phyloP scores from a whole-genome alignment of 2,797 vertebrate genomes.

The Rhinella marina region DNA sequence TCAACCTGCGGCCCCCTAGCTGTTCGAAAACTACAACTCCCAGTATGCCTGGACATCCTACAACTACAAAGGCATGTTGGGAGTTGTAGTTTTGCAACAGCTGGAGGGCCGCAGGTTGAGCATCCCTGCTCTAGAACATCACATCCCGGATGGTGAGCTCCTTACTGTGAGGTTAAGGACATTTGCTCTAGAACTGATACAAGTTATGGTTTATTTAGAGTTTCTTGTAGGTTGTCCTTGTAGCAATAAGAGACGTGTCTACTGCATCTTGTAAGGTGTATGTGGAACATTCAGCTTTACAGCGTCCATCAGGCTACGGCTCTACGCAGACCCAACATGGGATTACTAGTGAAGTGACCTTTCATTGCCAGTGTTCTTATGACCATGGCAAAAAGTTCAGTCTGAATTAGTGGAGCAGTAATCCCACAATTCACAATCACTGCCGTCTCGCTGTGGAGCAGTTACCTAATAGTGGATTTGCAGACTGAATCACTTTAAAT shows the following conservation, averaged over 20 bases:
- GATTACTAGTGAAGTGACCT: too few relatives aligned
- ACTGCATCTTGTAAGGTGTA: background rate
- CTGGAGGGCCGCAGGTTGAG: too few relatives aligned
- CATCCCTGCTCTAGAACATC: too few relatives aligned
- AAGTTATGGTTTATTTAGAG: background rate
- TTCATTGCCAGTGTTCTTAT: background rate
- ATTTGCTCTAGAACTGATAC: background rate
- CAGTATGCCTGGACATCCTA: too few relatives aligned
- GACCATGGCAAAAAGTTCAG: background rate
- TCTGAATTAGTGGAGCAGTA: background rate
- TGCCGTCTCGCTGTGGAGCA: background rate
- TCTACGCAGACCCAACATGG: too few relatives aligned
- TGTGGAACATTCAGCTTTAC: too few relatives aligned
- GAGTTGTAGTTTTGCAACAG: too few relatives aligned
- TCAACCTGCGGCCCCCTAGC: too few relatives aligned
- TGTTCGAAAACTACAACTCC: too few relatives aligned
- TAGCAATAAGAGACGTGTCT: too few relatives aligned
- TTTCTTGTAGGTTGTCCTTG: background rate
- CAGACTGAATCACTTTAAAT: background rate
- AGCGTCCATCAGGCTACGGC: too few relatives aligned
- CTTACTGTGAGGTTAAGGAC: background rate
- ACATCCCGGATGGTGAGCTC: background rate
- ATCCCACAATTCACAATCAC: background rate
- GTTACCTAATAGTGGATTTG: background rate
- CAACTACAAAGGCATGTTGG: too few relatives aligned